Percentiles rank a stretch among this genome's conserved stretches.
Evolutionary conservation across 2,797 vertebrate species (phyloP).

Genomic region (Sebastes wilsoni): DNA sequence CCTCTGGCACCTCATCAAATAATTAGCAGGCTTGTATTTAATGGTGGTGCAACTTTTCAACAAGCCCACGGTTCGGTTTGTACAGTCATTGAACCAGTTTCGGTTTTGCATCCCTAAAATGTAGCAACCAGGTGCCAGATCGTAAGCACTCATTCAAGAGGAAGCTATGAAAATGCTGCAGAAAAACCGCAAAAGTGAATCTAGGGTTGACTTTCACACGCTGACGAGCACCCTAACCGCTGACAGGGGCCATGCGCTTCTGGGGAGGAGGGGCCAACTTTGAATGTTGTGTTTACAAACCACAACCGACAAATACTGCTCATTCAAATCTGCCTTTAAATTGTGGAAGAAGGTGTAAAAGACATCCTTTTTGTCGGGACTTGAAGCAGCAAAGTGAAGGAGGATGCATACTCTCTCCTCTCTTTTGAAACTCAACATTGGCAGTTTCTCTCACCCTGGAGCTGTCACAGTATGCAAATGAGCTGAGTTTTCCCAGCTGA

Average conservation of each 20-base stretch:
- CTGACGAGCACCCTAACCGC: background rate
- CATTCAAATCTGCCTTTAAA: background rate
- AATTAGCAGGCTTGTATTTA: no score
- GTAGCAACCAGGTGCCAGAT: background rate
- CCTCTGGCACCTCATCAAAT: no score
- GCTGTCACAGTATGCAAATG: constrained; percentile 66
- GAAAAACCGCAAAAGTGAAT: background rate
- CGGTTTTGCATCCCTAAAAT: no score
- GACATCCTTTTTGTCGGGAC: background rate
- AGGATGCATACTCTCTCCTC: constrained; percentile 14
- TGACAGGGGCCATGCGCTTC: background rate
- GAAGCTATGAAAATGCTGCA: background rate
- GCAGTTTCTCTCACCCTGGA: constrained; percentile 57
- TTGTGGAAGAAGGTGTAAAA: background rate
- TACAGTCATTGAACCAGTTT: no score
- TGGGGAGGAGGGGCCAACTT: background rate
- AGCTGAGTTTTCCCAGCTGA: constrained; percentile 30
- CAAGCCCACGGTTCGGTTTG: no score
- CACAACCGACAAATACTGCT: background rate
- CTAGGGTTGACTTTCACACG: background rate
- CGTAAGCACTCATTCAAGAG: background rate
- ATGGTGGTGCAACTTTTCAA: no score
- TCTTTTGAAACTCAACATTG: constrained; percentile 33
- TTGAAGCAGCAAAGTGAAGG: constrained; percentile 1
- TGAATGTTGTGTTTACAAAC: background rate